Conservation (phyloP, 2,113 vertebrate genomes). For the Eretmodus cyanostictus region DNA sequence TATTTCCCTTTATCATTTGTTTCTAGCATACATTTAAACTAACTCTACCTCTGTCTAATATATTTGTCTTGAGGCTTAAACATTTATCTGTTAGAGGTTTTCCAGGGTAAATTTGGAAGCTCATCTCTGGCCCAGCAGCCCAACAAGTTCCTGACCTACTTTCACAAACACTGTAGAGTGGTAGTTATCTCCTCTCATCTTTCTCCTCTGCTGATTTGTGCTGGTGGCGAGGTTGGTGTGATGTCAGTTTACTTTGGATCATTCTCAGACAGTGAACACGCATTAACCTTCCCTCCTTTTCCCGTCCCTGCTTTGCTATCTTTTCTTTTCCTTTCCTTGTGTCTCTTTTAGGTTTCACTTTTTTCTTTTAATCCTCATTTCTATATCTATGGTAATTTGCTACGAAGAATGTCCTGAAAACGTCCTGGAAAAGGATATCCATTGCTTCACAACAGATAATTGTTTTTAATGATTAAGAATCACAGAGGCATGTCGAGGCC, state of each 20-base stretch:
- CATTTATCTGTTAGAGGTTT: background rate
- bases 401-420: background rate
- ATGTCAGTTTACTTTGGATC: constrained; percentile 52
- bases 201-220: constrained; percentile 18
- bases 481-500: constrained; percentile 19
- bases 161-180: constrained; percentile 25
- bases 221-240: constrained; percentile 26
- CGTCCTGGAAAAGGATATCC: background rate
- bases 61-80: background rate
- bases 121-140: background rate
- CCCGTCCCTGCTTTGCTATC: background rate
- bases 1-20: background rate
- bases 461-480: constrained; percentile 50
- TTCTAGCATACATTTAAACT: background rate
- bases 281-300: background rate
- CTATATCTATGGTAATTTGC: background rate
- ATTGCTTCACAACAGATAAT: constrained; percentile 18
- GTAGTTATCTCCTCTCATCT: constrained; percentile 49
- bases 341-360: background rate
- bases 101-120: background rate
- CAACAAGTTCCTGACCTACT: constrained; percentile 43
- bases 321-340: background rate
- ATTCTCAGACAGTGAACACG: constrained; percentile 22
- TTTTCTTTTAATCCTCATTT: background rate
- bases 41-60: background rate